A percentile compares a stretch with the other conserved stretches of the same genome.
Evolutionary conservation across 2,797 vertebrate genomes (phyloP).

Genomic region (Hippoglossus hippoglossus): DNA sequence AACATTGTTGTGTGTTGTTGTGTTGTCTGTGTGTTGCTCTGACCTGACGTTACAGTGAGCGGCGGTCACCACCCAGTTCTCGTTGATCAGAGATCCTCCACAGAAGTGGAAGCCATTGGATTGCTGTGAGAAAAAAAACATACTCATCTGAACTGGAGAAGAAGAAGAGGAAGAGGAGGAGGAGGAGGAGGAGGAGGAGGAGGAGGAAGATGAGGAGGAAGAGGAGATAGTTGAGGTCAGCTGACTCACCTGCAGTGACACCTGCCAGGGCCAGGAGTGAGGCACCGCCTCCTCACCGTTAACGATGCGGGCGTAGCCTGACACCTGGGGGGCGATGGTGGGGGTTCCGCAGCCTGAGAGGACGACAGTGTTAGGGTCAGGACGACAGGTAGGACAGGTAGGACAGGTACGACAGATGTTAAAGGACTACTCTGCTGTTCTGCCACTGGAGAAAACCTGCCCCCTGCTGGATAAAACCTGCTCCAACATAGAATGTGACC

Average conservation of each 20-base stretch:
- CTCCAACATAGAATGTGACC: too few relatives aligned
- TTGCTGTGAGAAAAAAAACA: constrained; percentile 69
- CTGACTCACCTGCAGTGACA: constrained; percentile 85
- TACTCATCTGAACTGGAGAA: background rate
- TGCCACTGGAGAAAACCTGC: too few relatives aligned
- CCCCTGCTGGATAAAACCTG: too few relatives aligned
- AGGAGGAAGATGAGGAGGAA: background rate
- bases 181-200: background rate
- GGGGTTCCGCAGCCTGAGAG: constrained; percentile 84
- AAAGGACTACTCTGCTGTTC: background rate
- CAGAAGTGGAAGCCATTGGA: constrained; percentile 87
- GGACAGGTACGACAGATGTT: background rate
- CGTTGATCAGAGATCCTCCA: constrained; percentile 86
- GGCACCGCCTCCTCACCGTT: constrained; percentile 87
- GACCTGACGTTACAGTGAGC: constrained; percentile 84
- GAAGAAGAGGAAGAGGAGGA: background rate
- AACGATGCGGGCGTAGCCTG: constrained; percentile 84
- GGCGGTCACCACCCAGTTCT: constrained; percentile 87
- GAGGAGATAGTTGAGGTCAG: background rate
- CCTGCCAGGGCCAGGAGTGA: constrained; percentile 91
- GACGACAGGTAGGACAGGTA: too few relatives aligned
- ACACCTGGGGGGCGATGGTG: constrained; percentile 81
- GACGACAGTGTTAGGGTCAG: background rate
- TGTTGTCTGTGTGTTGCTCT: background rate
- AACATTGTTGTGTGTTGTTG: background rate